Base-by-base conservation (phyloP, 2,888 invertebrate genomes). In the Micropterix aruncella region DNA sequence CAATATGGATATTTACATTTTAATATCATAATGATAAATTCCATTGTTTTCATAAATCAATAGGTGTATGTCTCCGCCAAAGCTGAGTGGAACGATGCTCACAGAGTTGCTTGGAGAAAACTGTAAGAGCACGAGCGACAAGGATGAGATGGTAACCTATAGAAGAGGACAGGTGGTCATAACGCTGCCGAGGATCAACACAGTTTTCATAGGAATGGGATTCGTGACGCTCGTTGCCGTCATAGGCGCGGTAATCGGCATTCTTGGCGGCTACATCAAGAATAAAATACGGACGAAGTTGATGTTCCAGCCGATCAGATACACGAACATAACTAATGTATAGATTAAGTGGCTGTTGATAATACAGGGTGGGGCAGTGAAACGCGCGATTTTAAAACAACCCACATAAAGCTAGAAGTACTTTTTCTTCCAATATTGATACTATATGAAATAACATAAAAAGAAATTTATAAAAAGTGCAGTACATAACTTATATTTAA, bases 21-120 rank as follows among this genome's bases (percentile, higher is more conserved):
- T 43, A 14, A 38, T 41, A 19, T 7, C 16, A 2, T 5, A 7
- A 16, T 14, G 7, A 16, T 42, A 16, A 14, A 2, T 1, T 16
- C 18, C n/a, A 15, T 42, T 36, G 27, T 47, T 51, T 65, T 63
- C 51, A 3, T 44, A 12, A 41, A 41, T 18, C 61, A n/a, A n/a
- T n/a, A 71, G 70, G 50, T 71, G 71, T 57, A 62, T 65, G 45
- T 65, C 68, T 39, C 71, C 71, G 40, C 63, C 68, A 60, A 60
- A 57, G 52, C 48, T 66, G 45, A 61, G 61, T 52, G 70, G 70
- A 45, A 56, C 58, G 19, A 61, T 60, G 46, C 56, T 70, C 19
- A 69, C 68, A 44, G 66, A 70, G 45, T 61, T 70, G 45, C 61
- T 64, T 45, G 46, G 63, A 36, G 57, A 62, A 27, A 64, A 60